Evolutionary conservation across 2,797 vertebrate genomes (phyloP), one percentile per base, ranked within the genome.

Genomic region (Synaphobranchus kaupii): DNA sequence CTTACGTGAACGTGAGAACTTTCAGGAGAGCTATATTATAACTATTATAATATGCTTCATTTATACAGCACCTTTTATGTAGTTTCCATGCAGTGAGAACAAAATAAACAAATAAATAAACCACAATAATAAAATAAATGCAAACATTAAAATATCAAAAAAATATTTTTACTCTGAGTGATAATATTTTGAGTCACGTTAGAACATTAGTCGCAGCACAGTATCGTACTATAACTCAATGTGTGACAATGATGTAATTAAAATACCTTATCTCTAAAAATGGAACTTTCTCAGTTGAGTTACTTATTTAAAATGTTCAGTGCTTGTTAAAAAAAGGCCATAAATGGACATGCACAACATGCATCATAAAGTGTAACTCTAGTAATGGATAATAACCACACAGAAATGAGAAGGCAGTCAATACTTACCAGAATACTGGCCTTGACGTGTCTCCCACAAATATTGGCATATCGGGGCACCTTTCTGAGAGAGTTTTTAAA

Each of bases 371-470:
- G 39, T 39, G 39, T 39, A 39, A 39, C n/a, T n/a, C 39, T 1
- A 39, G 39, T 39, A 39, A 39, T 39, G 39, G 39, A 39, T 39
- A 39, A 39, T 2, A 1, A 39, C 39, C 39, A 86, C 25, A 2
- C 25, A 58, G 56, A 87, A 0, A 7, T 66, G 0, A 25, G 31
- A 20, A 47, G 73, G 10, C 5, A 31, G 12, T 22, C 47, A 5
- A 83, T 47, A 88, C 93, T 80, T 6, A 94, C 96, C 96, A 97
- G 88, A 97, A 97, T 1, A 97, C 95, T 0, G 96, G 96, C 58
- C 96, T 94, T 6, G 95, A 94, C 0, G 96, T 97, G 71, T 96
- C 93, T 1, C 96, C 97, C 9, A 97, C 96, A 63, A 95, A 97
- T 88, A 97, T 96, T 48, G 95, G 96, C 73, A 95, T n/a, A 83